Base-by-base conservation (phyloP, 2,797 vertebrate species). In the Trachops cirrhosus region DNA sequence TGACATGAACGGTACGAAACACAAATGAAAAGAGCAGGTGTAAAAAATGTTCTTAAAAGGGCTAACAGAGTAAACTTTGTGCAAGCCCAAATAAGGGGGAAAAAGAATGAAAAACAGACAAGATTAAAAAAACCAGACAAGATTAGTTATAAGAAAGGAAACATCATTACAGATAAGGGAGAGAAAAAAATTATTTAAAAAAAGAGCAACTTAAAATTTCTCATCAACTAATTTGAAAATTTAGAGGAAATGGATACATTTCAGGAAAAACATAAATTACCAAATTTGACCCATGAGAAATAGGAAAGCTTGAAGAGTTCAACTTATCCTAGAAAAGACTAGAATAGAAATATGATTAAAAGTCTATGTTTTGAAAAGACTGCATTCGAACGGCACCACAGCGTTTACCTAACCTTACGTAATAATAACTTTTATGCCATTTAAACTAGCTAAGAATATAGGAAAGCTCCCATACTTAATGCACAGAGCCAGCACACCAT, bases 61-160 rank as follows among this genome's bases (percentile, higher is more conserved):
- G 19, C 32, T 90, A 70, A 62, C 26, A 70, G 74, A 83, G 68
- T 57, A 67, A 91, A 87, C 26, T 73, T 90, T 11, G 41, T 84
- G 29, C 16, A 96, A 92, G 84, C 52, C 24, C 54, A 92, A 67
- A 46, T 18, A 74, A 73, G 21, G 22, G 18, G 37, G 26, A n/a
- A 48, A 77, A 67, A 64, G 78, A 80, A 34, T 86, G 82, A 85
- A 67, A 89, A 91, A 78, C 67, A 84, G 92, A 57, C 29, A 84
- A 78, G 52, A 84, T 73, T 84, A 67, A 88, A 64, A 88, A 64
- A 88, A 91, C 71, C 73, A 84, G 92, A 57, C 34, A 84, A 73
- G 46, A 79, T 73, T 92, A 68, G 7, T 92, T 73, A 78, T 34
- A 26, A 93, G 44, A 73, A 95, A 80, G 16, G 93, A 80, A 86